Conservation (phyloP, 2,797 vertebrate genomes). For the Thunnus albacares region DNA sequence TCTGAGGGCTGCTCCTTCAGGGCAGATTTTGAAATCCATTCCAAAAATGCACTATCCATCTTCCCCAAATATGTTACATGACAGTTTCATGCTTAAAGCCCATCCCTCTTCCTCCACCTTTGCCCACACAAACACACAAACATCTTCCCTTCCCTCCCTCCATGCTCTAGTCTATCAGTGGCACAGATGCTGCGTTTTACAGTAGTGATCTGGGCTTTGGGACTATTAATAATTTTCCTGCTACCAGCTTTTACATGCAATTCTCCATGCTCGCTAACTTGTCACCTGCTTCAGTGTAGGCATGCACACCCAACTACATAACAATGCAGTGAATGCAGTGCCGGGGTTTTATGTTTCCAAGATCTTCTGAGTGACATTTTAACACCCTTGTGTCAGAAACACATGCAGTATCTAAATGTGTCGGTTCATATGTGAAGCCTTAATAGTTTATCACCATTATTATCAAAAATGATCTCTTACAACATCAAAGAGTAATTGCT, state of each 20-base stretch:
- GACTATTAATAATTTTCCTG: slow-evolving; percentile 36
- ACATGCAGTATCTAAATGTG: not conserved
- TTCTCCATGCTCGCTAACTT: slow-evolving; percentile 12
- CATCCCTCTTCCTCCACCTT: not conserved
- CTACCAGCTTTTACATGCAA: slow-evolving; percentile 13
- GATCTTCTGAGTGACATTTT: slow-evolving; percentile 12
- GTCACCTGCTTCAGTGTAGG: slow-evolving; percentile 31
- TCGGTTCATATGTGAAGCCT: not conserved
- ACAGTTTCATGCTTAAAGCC: not conserved
- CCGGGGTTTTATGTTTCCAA: slow-evolving; percentile 35
- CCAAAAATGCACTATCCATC: not conserved
- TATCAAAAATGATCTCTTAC: not conserved
- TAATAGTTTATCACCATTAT: too few relatives aligned
- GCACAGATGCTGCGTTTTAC: slow-evolving; percentile 18
- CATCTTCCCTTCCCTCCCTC: not conserved
- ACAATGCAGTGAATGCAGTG: slow-evolving; percentile 19
- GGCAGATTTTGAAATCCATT: not conserved
- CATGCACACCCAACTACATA: slow-evolving; percentile 1
- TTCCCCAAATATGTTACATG: not conserved
- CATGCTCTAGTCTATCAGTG: not conserved
- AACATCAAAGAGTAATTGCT: not conserved
- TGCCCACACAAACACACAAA: not conserved
- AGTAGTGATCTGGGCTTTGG: slow-evolving; percentile 3
- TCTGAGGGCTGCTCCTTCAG: not conserved
- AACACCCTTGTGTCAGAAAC: not conserved